Evolutionary conservation across 1,140 invertebrate species (phyloP), one percentile per base, ranked within the genome.

Genomic region (Hyphantria cunea): DNA sequence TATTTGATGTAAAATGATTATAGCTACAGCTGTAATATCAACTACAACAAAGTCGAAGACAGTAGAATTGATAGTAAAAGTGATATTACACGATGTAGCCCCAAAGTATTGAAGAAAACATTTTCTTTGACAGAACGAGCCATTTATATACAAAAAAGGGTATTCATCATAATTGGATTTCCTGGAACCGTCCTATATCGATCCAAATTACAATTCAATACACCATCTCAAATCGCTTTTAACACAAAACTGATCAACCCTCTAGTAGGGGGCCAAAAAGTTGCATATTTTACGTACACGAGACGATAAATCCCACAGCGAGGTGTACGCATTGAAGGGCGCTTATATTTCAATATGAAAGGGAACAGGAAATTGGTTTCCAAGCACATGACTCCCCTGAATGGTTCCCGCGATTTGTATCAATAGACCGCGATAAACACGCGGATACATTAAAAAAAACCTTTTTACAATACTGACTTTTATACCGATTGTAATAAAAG

Each of bases 311-410:
- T 60, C 54, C 59, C 55, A 25, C 44, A 45, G n/a, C 55, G 17
- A 25, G 33, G 14, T 17, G 11, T 32, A 47, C 32, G 37, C 50
- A 39, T 17, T 52, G 64, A 55, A 71, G 64, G 66, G 70, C 63
- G 55, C 72, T 75, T 56, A 72, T 64, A 74, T 77, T 80, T 73
- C 70, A 74, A 75, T 76, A 72, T 78, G 67, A 78, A 76, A 78
- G 66, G 44, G 62, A 67, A 72, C 70, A 61, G 71, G 72, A 78
- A 80, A 80, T 77, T 76, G 72, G 70, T 80, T 75, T 59, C 68
- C 59, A 73, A 72, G 77, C 66, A 70, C 66, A 68, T 62, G 64
- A 68, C 64, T 72, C 65, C 68, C 41, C 39, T 66, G 64, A 70
- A 70, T 61, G 56, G 58, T 68, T 70, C 66, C 66, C 66, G 59